Evolutionary conservation across 2,888 invertebrate genomes (phyloP).

Genomic region (Drosophila mercatorum): DNA sequence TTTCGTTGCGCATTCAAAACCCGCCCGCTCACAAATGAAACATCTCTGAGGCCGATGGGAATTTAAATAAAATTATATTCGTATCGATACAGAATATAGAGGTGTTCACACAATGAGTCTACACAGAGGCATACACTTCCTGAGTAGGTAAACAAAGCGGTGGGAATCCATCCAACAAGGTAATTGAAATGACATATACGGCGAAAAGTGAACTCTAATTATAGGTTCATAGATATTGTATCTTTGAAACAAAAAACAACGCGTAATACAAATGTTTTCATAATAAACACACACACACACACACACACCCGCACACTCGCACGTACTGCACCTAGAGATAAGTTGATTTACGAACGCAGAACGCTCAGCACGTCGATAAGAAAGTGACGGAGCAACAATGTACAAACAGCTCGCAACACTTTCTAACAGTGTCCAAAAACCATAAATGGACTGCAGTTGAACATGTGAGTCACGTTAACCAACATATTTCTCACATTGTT

Average conservation of each 20-base stretch:
- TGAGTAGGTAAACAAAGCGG: conserved; percentile 58
- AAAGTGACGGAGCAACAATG: conserved; percentile 24
- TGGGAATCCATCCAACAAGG: conserved; percentile 25
- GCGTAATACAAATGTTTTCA: conserved; percentile 64
- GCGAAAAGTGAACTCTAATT: conserved; percentile 56
- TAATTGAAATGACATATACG: conserved; percentile 40
- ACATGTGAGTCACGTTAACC: conserved; percentile 64
- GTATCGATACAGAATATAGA: conserved; percentile 27
- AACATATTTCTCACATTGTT: conserved; percentile 24
- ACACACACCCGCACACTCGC: conserved; percentile 2
- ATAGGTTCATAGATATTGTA: conserved; percentile 71
- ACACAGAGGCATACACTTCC: conserved; percentile 5
- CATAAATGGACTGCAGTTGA: conserved; percentile 23
- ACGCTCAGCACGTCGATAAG: conserved; percentile 51
- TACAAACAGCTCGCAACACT: conserved; percentile 25
- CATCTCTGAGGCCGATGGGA: conserved; percentile 15
- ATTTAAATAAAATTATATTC: conserved; percentile 33
- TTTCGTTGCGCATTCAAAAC: conserved; percentile 41
- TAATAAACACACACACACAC: conserved; percentile 49
- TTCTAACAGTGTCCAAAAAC: conserved; percentile 43
- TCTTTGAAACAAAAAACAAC: conserved; percentile 50
- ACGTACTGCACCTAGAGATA: conserved; percentile 29
- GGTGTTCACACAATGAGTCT: conserved; percentile 14
- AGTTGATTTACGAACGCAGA: conserved; percentile 32
- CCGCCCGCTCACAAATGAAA: conserved; percentile 59